Conservation (phyloP, 92 coral and sea anemone genomes). For the Phymanthus crucifer region DNA sequence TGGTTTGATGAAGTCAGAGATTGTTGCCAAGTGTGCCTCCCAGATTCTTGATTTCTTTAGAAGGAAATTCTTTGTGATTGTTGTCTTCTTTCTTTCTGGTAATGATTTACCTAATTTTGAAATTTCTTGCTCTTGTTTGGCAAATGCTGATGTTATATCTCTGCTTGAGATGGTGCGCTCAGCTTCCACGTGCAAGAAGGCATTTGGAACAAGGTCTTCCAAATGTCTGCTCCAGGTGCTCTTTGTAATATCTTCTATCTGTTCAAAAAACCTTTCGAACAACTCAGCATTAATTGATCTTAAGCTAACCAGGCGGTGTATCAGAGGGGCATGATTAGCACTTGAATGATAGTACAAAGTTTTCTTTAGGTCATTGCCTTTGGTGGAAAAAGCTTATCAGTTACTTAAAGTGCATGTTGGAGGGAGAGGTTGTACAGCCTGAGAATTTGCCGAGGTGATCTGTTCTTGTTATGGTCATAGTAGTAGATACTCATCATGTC, state of each 20-base stretch:
- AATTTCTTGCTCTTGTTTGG: conserved; percentile 19
- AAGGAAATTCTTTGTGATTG: conserved; percentile 17
- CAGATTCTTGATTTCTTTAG: conserved; percentile 14
- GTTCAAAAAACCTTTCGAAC: conserved; percentile 39
- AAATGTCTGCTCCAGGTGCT: conserved; percentile 40
- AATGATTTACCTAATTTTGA: conserved; percentile 28
- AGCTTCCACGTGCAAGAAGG: conserved; percentile 28
- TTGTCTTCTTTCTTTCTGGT: conserved; percentile 12
- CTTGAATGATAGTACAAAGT: conserved; percentile 39
- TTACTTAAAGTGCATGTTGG: not conserved
- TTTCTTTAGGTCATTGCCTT: conserved; percentile 27
- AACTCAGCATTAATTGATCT: conserved; percentile 41
- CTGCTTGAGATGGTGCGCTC: conserved; percentile 10
- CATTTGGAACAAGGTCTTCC: conserved; percentile 44
- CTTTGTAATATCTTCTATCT: conserved; percentile 27
- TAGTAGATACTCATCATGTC: conserved; percentile 31
- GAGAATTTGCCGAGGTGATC: not conserved
- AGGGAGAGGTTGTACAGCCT: not conserved
- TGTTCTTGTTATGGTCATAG: not conserved
- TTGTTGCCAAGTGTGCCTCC: conserved; percentile 33
- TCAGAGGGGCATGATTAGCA: conserved; percentile 38
- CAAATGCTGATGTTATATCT: not conserved
- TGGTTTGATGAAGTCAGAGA: conserved; percentile 25
- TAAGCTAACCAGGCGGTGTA: conserved; percentile 35
- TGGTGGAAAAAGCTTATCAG: conserved; percentile 17